phyloP scores from a whole-genome alignment of 1,140 invertebrate genomes.

The Heliconius eleuchia region DNA sequence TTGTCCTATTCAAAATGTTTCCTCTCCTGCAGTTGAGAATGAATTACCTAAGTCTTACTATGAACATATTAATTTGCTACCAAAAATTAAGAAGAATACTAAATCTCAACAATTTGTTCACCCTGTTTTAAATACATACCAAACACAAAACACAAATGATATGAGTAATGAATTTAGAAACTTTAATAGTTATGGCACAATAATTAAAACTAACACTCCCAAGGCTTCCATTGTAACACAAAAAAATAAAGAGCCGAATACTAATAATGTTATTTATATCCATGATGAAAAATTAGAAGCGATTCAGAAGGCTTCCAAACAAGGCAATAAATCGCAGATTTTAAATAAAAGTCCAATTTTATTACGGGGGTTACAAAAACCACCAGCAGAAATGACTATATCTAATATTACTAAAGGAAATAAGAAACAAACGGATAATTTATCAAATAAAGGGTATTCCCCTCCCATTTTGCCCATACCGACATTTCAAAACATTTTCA shows the following conservation, averaged over 20 bases:
- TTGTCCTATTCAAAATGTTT: neutral
- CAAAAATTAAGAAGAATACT: neutral
- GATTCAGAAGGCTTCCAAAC: neutral
- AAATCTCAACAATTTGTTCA: neutral
- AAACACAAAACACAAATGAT: neutral
- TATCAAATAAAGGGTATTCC: slow-evolving; percentile 44
- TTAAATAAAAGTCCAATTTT: neutral
- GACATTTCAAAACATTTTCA: slow-evolving; percentile 45
- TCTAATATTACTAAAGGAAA: neutral
- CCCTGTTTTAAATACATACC: neutral
- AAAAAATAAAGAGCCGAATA: neutral
- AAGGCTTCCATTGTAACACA: neutral
- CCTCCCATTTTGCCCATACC: slow-evolving; percentile 58
- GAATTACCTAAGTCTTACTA: too few relatives aligned
- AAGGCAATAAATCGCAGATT: neutral
- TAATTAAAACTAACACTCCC: neutral
- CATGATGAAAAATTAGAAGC: neutral
- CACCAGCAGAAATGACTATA: neutral
- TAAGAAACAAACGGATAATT: neutral
- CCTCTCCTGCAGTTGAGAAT: neutral
- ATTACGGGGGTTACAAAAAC: neutral
- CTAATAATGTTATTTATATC: neutral
- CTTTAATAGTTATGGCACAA: neutral
- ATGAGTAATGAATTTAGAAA: neutral
- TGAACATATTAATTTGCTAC: neutral